phyloP scores from a whole-genome alignment of 2,888 invertebrate genomes.

The Venusia cambrica region DNA sequence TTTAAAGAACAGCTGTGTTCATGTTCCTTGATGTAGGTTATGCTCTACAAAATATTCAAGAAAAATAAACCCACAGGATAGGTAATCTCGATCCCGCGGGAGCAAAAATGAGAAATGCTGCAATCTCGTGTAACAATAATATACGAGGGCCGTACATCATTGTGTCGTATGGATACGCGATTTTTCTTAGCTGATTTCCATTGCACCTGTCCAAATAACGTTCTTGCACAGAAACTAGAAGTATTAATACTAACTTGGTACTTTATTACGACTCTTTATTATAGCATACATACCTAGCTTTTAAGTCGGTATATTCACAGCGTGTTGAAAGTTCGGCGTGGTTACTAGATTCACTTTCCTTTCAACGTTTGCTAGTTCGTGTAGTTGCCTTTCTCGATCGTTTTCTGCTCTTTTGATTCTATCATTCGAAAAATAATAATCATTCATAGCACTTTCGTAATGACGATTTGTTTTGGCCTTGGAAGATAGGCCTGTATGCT shows the following conservation, averaged over 20 bases:
- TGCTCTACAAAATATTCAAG: conserved; percentile 9
- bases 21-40: no score
- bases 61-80: conserved; percentile 23
- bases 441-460: no score
- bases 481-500: background rate
- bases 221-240: no score
- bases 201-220: no score
- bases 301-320: no score
- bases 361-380: conserved; percentile 42
- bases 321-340: conserved; percentile 9
- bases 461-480: no score
- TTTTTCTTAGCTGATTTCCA: conserved; percentile 29
- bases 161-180: conserved; percentile 20
- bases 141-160: conserved; percentile 29
- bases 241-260: background rate
- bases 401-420: conserved; percentile 29
- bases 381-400: conserved; percentile 34
- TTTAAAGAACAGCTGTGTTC: no score
- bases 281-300: no score
- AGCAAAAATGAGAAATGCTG: conserved; percentile 31
- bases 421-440: background rate
- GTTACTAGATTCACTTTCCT: conserved; percentile 36
- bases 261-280: background rate
- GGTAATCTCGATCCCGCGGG: conserved; percentile 9
- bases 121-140: conserved; percentile 32